phyloP scores from a whole-genome alignment of 2,113 vertebrate species.

The Xenopus tropicalis region DNA sequence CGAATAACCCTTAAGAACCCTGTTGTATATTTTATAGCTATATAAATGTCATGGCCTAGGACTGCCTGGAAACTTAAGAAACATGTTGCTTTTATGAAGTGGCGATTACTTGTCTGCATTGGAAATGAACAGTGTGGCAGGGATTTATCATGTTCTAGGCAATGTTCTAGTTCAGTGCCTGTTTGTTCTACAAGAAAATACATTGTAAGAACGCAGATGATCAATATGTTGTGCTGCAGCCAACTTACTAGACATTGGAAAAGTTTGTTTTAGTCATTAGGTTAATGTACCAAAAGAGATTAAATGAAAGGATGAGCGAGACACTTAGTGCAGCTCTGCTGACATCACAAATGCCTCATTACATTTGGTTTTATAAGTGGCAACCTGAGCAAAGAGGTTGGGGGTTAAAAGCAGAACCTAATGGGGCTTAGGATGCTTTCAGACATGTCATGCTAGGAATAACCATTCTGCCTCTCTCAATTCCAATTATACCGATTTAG shows the following conservation, averaged over 20 bases:
- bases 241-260: constrained; percentile 27
- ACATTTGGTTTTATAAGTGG: constrained; percentile 32
- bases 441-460: constrained; percentile 20
- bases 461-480: neutral
- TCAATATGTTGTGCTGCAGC: constrained; percentile 19
- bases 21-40: too few species aligned
- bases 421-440: constrained; percentile 24
- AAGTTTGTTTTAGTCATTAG: constrained; percentile 35
- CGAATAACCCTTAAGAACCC: too few species aligned
- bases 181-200: constrained; percentile 14
- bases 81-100: too few species aligned
- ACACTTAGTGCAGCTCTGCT: constrained; percentile 21
- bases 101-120: too few species aligned
- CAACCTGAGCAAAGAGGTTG: constrained; percentile 28
- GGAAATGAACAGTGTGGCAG: too few species aligned
- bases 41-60: too few species aligned
- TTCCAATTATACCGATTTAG: neutral
- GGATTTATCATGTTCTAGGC: neutral
- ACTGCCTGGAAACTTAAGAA: too few species aligned
- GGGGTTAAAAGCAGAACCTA: constrained; percentile 34
- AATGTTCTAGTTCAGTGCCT: neutral
- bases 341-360: constrained; percentile 37
- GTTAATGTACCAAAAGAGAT: constrained; percentile 43
- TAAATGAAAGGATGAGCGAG: constrained; percentile 36
- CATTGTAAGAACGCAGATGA: neutral